Evolutionary conservation across 2,113 vertebrate genomes (phyloP).

Genomic region (Amphilophus citrinellus): DNA sequence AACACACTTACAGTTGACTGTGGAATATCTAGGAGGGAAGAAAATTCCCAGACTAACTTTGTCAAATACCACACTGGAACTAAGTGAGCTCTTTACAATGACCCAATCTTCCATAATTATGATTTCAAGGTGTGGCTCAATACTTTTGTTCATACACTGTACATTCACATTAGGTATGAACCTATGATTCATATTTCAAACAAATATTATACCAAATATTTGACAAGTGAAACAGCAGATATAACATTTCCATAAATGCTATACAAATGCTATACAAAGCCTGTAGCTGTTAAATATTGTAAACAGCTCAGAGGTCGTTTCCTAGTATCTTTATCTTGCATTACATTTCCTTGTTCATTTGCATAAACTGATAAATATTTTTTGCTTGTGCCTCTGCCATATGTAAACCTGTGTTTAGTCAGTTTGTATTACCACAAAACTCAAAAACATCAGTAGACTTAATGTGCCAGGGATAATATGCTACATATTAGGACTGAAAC

Average conservation of each 20-base stretch:
- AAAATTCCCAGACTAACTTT: background rate
- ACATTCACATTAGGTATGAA: background rate
- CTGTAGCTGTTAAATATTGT: background rate
- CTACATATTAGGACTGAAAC: too few species aligned
- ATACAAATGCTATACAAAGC: background rate
- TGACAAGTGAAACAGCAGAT: background rate
- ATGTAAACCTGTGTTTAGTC: background rate
- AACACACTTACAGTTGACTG: background rate
- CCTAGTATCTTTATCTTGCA: background rate
- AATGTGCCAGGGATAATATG: too few species aligned
- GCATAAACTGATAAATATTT: background rate
- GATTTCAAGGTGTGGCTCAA: background rate
- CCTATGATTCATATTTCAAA: background rate
- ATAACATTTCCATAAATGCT: background rate
- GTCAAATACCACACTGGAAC: background rate
- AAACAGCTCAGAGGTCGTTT: background rate
- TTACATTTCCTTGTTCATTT: background rate
- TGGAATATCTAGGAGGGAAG: background rate
- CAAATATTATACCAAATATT: background rate
- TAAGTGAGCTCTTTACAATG: background rate
- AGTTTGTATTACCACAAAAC: background rate
- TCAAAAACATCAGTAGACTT: background rate
- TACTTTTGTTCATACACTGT: background rate
- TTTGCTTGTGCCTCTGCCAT: background rate
- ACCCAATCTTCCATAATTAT: background rate